These are phyloP conservation scores for Nannospalax galili DNA, from an alignment of 2,113 vertebrate species.

Conservation along the genomic window DNA sequence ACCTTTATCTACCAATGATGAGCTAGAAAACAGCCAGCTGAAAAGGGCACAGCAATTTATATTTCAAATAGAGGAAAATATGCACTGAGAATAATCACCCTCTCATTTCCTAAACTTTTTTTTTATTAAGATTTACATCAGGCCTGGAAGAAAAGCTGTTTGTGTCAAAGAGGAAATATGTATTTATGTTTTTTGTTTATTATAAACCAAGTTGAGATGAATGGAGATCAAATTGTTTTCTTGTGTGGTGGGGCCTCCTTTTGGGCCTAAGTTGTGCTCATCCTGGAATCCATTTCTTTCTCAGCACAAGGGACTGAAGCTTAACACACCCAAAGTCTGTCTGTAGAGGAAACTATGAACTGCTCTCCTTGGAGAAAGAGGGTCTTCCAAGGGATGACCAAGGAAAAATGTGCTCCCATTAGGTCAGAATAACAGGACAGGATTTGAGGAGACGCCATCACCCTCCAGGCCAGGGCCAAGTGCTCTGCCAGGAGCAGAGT, in stretches of 20 bases:
- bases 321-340: not conserved
- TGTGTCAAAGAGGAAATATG: not conserved
- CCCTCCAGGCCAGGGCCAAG: not conserved
- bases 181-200: not conserved
- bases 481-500: too few relatives aligned
- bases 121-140: constrained; percentile 23
- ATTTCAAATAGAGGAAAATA: constrained; percentile 59
- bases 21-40: constrained; percentile 4
- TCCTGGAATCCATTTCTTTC: not conserved
- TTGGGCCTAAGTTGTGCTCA: not conserved
- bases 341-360: not conserved
- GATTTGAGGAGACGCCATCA: not conserved
- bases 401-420: too few relatives aligned
- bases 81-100: constrained; percentile 47
- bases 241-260: not conserved
- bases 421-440: not conserved
- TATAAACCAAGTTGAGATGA: constrained; percentile 36
- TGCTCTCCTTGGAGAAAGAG: not conserved
- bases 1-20: constrained; percentile 37
- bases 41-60: constrained; percentile 55
- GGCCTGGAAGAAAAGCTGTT: not conserved
- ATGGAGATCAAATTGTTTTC: constrained; percentile 14
- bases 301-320: not conserved
- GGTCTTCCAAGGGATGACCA: not conserved
- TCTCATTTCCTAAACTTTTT: constrained; percentile 23